Evolutionary conservation across 2,888 invertebrate genomes (phyloP), one percentile per base, ranked within the genome.

Genomic region (Labia minor): DNA sequence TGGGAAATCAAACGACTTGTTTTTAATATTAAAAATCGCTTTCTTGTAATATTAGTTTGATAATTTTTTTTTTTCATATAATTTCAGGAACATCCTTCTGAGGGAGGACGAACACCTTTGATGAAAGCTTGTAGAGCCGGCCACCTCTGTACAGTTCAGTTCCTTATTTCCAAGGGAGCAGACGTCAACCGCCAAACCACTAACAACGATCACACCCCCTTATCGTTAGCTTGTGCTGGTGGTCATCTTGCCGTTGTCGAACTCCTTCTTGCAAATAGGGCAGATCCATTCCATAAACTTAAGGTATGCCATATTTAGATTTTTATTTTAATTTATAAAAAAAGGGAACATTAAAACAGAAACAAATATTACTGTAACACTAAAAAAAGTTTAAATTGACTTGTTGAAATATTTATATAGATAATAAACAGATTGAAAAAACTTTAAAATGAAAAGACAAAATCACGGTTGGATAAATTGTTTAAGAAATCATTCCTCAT

Each of bases 91-190:
- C 95, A 95, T 79, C 94, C 95, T 81, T 92, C 93, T 63, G 97
- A 98, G 79, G 97, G 95, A 69, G 97, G 97, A 3, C 85, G 96
- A 73, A 99, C 98, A 70, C 96, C 98, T 64, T 81, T 99, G 75
- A 98, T 99, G 98, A 98, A 97, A 81, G 97, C 98, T 21, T 95
- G 95, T 72, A 86, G 97, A 72, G 95, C 96, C 16, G 98, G 98
- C 0, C 96, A 98, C 78, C 81, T 93, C 66, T 94, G 94, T 79
- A 95, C 97, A 71, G 96, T 97, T 72, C 92, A 95, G 82, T 96
- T 94, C 81, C 87, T 99, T 70, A 89, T 97, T 72, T 86, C 88
- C 67, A 92, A 94, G 77, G 86, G 86, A 70, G 92, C 91, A 19
- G 87, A 91, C 77, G 88, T 92, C n/a, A 90, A 92, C 74, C 84